These are phyloP conservation scores for Axis porcinus DNA, from an alignment of 2,113 vertebrate species.

Conservation along the genomic window DNA sequence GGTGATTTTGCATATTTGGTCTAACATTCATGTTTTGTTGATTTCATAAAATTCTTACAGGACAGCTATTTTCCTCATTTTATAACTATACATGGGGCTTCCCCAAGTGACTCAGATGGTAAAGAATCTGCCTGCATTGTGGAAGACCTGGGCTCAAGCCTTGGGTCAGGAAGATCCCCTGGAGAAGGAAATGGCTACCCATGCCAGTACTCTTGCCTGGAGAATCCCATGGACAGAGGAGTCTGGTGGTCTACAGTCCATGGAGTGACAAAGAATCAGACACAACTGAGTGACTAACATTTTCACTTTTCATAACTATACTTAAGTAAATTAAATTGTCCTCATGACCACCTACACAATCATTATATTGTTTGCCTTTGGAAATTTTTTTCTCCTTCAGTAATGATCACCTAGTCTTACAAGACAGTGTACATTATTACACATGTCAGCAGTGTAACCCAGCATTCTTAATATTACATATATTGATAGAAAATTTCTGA, in stretches of 20 bases:
- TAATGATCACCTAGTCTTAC: not conserved
- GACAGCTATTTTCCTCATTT: not conserved
- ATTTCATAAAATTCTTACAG: not conserved
- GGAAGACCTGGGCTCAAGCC: not conserved
- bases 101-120: not conserved
- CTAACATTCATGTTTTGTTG: not conserved
- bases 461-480: not conserved
- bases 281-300: not conserved
- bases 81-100: not conserved
- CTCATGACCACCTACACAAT: not conserved
- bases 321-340: not conserved
- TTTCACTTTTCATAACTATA: not conserved
- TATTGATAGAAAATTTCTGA: not conserved
- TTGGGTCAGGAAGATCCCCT: not conserved
- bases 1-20: not conserved
- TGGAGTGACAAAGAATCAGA: not conserved
- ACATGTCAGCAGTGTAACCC: not conserved
- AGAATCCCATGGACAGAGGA: not conserved
- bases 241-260: not conserved
- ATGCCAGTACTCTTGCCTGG: not conserved
- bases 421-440: not conserved
- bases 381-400: not conserved
- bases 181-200: not conserved
- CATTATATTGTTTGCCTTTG: not conserved
- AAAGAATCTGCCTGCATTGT: not conserved